Percentiles rank a stretch among this genome's conserved stretches.
Evolutionary conservation across 1,140 invertebrate genomes (phyloP).

Genomic region (Plutomurus gul): DNA sequence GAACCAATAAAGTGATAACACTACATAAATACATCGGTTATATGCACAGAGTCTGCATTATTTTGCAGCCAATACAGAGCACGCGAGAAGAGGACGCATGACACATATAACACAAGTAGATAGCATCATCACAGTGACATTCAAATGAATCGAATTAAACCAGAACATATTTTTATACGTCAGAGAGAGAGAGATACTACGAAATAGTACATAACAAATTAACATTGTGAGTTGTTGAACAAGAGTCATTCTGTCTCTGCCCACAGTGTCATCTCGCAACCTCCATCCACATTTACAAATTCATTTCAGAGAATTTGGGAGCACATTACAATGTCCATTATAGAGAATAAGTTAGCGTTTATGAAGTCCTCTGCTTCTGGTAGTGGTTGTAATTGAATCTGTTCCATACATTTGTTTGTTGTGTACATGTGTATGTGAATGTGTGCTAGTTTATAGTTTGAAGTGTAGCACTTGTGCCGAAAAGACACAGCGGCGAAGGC

Average conservation of each 20-base stretch:
- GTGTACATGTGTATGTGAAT: not conserved
- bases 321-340: constrained; percentile 20
- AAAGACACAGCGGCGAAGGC: no score
- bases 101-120: no score
- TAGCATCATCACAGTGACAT: not conserved
- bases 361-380: no score
- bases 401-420: not conserved
- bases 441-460: not conserved
- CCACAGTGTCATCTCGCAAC: not conserved
- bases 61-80: no score
- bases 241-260: no score
- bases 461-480: constrained; percentile 18
- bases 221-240: not conserved
- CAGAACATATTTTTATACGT: not conserved
- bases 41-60: no score
- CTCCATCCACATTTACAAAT: not conserved
- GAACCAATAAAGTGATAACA: no score
- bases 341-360: not conserved
- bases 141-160: not conserved
- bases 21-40: no score
- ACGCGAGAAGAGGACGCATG: no score
- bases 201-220: not conserved
- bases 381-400: not conserved
- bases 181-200: no score
- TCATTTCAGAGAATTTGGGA: not conserved